phyloP scores from a whole-genome alignment of 1,140 invertebrate species.

The Lucilia cuprina region DNA sequence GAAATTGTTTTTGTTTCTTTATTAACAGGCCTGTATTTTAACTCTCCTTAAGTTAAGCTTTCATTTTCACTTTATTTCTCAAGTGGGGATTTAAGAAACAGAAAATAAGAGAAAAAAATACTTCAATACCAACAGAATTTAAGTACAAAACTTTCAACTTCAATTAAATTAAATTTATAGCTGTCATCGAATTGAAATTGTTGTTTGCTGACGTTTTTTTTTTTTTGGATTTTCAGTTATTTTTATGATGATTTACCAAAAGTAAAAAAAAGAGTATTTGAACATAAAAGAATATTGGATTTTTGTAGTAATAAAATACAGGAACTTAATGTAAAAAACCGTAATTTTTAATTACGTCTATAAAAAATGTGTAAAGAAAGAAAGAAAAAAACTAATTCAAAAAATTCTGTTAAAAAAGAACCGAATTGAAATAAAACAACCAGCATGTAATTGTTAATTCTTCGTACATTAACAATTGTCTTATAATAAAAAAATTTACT shows the following conservation, averaged over 20 bases:
- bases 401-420: not conserved
- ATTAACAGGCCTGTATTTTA: not conserved
- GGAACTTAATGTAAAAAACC: not conserved
- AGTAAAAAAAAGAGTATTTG: not conserved
- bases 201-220: not conserved
- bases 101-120: no score
- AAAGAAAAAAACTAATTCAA: no score
- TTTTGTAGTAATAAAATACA: not conserved
- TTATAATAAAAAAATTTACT: not conserved
- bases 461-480: not conserved
- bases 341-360: constrained; percentile 1
- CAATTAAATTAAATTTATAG: constrained; percentile 15
- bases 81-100: constrained; percentile 1
- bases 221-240: not conserved
- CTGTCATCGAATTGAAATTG: not conserved
- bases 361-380: not conserved
- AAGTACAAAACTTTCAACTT: constrained; percentile 1
- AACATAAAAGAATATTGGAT: not conserved
- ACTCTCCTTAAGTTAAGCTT: not conserved
- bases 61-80: not conserved
- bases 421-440: not conserved
- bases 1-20: not conserved
- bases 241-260: constrained; percentile 7
- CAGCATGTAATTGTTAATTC: constrained; percentile 10
- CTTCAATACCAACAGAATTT: not conserved